phyloP scores from a whole-genome alignment of 1,140 invertebrate genomes.

The Hesperophylax magnus region DNA sequence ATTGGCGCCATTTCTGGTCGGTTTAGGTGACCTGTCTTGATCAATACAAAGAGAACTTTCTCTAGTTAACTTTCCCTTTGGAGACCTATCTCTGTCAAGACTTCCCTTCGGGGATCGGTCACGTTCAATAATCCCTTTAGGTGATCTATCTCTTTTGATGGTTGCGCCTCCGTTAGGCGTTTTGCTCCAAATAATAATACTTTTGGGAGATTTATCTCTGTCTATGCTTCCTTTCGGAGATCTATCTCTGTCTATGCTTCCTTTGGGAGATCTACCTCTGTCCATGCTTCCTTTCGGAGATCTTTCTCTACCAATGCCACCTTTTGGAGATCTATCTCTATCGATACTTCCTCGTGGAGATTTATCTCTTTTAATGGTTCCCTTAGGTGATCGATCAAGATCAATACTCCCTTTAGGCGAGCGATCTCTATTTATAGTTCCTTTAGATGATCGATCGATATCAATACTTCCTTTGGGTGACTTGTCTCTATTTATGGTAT shows the following conservation, averaged over 20 bases:
- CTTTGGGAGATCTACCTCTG: slow-evolving; percentile 63
- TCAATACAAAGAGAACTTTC: slow-evolving; percentile 59
- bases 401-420: slow-evolving; percentile 52
- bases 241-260: slow-evolving; percentile 63
- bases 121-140: slow-evolving; percentile 46
- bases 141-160: slow-evolving; percentile 61
- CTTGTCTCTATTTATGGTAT: slow-evolving; percentile 61
- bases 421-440: slow-evolving; percentile 58
- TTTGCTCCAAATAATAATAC: slow-evolving; percentile 62
- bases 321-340: slow-evolving; percentile 63
- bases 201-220: slow-evolving; percentile 61
- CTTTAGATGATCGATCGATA: slow-evolving; percentile 62
- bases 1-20: slow-evolving; percentile 35
- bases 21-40: slow-evolving; percentile 59
- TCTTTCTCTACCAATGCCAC: slow-evolving; percentile 60
- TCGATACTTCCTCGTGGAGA: slow-evolving; percentile 51
- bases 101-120: slow-evolving; percentile 65
- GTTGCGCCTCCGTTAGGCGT: slow-evolving; percentile 61
- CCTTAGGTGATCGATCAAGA: slow-evolving; percentile 61
- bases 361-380: slow-evolving; percentile 60
- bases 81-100: slow-evolving; percentile 61
- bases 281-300: slow-evolving; percentile 58
- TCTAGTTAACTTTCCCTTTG: slow-evolving; percentile 60
- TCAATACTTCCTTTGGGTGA: slow-evolving; percentile 59
- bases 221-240: slow-evolving; percentile 49